phyloP scores from a whole-genome alignment of 1,140 invertebrate genomes.

The Philaenus spumarius region DNA sequence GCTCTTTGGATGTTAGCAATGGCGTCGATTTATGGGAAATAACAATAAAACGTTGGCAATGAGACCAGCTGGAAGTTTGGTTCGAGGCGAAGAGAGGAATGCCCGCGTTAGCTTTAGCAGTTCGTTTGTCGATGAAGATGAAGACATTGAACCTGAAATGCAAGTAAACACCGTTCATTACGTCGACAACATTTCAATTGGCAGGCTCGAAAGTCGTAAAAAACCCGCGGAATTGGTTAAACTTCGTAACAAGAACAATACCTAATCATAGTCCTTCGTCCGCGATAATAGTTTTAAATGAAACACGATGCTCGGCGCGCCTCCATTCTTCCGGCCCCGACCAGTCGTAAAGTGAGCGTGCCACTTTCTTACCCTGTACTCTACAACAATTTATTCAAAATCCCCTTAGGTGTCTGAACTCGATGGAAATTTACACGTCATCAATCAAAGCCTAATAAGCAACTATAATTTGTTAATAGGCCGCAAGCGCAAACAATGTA shows the following conservation, averaged over 20 bases:
- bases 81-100: background rate
- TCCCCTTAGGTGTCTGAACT: too few species aligned
- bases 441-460: too few species aligned
- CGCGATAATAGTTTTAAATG: conserved; percentile 17
- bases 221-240: too few species aligned
- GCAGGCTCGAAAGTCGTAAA: too few species aligned
- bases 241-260: conserved; percentile 1
- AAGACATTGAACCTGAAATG: conserved; percentile 13
- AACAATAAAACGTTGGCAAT: too few species aligned
- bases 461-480: too few species aligned
- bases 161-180: conserved; percentile 13
- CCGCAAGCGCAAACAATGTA: too few species aligned
- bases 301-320: conserved; percentile 13
- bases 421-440: too few species aligned
- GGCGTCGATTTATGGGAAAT: too few species aligned
- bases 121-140: background rate
- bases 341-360: background rate
- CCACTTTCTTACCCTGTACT: background rate
- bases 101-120: background rate
- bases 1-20: too few species aligned
- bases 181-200: conserved; percentile 1
- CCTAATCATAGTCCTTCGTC: conserved; percentile 8
- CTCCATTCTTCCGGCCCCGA: background rate
- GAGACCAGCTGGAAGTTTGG: background rate
- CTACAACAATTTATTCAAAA: too few species aligned